Percentiles rank a stretch among this genome's conserved stretches.
Evolutionary conservation across 1,140 invertebrate species (phyloP).

Genomic region (Colletes gigas): DNA sequence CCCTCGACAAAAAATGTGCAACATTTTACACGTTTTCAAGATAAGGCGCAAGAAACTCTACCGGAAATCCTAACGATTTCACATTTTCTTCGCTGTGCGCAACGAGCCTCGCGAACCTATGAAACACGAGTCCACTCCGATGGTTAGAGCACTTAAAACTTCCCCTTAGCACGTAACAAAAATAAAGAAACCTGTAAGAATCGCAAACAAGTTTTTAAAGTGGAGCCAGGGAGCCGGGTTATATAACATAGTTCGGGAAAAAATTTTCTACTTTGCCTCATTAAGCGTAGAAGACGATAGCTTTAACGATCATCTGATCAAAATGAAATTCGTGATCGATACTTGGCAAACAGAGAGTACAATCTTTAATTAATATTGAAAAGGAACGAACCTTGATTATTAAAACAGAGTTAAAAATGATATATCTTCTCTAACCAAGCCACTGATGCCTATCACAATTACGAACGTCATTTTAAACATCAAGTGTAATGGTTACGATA

Average conservation of each 20-base stretch:
- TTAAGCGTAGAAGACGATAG: too few species aligned
- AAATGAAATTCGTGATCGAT: too few species aligned
- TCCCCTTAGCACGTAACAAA: neutral
- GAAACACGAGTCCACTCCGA: neutral
- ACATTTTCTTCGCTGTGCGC: neutral
- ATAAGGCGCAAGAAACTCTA: neutral
- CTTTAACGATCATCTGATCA: too few species aligned
- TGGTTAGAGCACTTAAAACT: neutral
- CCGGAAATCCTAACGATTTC: conserved; percentile 27
- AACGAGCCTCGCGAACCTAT: neutral
- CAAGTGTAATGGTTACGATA: too few species aligned
- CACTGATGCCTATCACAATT: too few species aligned
- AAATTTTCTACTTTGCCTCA: neutral
- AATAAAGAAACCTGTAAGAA: neutral
- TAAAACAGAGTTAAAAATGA: too few species aligned
- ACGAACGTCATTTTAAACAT: too few species aligned
- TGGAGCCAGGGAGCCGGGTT: too few species aligned
- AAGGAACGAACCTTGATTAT: too few species aligned
- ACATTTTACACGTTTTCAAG: conserved; percentile 2
- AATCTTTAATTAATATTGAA: too few species aligned
- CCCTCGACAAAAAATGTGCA: conserved; percentile 9
- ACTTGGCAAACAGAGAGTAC: too few species aligned
- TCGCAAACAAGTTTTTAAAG: neutral
- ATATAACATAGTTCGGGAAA: neutral
- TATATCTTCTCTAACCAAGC: too few species aligned